Evolutionary conservation across 2,888 invertebrate genomes (phyloP).

Genomic region (Andrena hattorfiana): DNA sequence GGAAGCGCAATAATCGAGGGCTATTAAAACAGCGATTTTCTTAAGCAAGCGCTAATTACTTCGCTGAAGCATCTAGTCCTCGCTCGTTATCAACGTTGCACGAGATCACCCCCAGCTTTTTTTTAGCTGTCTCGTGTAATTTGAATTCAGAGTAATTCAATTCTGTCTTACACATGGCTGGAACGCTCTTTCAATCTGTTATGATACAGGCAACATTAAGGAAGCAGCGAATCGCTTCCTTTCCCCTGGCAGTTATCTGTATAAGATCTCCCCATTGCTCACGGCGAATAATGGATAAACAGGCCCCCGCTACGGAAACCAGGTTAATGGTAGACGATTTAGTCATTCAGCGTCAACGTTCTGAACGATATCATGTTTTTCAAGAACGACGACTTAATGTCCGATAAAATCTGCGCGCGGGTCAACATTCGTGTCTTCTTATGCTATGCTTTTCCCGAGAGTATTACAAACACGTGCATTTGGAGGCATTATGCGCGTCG

Average conservation of each 20-base stretch:
- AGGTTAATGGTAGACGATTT: slow-evolving; percentile 66
- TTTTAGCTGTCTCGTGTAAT: too few relatives aligned
- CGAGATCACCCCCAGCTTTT: neutral
- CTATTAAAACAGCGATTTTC: neutral
- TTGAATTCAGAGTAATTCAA: too few relatives aligned
- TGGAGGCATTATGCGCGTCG: neutral
- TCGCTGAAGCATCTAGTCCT: neutral
- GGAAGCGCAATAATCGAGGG: neutral
- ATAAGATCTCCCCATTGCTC: slow-evolving; percentile 43
- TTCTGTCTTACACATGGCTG: neutral
- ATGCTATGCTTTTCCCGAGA: neutral
- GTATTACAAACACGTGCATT: neutral
- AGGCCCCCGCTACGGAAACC: slow-evolving; percentile 55
- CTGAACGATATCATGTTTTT: slow-evolving; percentile 44
- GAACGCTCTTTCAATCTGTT: neutral
- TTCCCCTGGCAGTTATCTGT: slow-evolving; percentile 41
- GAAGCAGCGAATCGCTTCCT: slow-evolving; percentile 44
- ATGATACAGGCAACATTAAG: slow-evolving; percentile 1
- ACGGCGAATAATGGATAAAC: slow-evolving; percentile 64
- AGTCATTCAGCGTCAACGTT: slow-evolving; percentile 40
- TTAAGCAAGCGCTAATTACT: slow-evolving; percentile 1
- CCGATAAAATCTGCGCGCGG: slow-evolving; percentile 41
- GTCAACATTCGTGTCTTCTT: slow-evolving; percentile 22
- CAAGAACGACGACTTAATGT: slow-evolving; percentile 38
- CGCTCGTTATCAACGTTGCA: neutral